Evolutionary conservation across 2,113 vertebrate genomes (phyloP).

Genomic region (Indri indri): DNA sequence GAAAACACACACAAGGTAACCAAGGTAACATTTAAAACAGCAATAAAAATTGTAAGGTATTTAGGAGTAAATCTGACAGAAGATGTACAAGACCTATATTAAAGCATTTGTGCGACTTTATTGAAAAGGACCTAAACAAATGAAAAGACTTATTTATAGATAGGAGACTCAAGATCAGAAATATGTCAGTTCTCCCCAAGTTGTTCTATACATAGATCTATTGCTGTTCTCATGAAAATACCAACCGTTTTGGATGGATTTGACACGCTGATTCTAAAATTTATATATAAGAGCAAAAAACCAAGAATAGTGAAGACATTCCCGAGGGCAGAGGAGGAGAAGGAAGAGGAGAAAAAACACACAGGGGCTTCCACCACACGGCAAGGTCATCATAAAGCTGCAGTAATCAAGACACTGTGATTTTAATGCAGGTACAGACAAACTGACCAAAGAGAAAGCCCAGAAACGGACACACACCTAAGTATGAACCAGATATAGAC

Average conservation of each 20-base stretch:
- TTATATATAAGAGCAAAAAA: background rate
- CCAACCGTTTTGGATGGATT: background rate
- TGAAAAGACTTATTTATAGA: background rate
- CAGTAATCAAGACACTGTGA: background rate
- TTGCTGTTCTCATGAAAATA: background rate
- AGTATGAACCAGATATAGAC: background rate
- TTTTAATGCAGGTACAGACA: background rate
- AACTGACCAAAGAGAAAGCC: background rate
- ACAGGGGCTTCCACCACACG: accelerated
- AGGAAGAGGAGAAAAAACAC: background rate
- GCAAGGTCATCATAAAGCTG: background rate
- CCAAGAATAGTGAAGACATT: background rate
- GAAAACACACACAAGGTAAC: background rate
- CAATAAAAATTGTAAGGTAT: background rate
- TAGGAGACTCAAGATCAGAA: background rate
- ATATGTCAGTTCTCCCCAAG: background rate
- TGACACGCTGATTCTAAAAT: background rate
- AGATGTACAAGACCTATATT: background rate
- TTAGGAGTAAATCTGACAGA: background rate
- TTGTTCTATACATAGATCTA: background rate
- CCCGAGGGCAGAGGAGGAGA: background rate
- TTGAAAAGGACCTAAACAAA: background rate
- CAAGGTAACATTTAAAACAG: background rate
- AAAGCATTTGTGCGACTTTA: background rate
- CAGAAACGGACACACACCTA: background rate